phyloP scores from a whole-genome alignment of 2,113 vertebrate genomes.

The Pavo muticus region DNA sequence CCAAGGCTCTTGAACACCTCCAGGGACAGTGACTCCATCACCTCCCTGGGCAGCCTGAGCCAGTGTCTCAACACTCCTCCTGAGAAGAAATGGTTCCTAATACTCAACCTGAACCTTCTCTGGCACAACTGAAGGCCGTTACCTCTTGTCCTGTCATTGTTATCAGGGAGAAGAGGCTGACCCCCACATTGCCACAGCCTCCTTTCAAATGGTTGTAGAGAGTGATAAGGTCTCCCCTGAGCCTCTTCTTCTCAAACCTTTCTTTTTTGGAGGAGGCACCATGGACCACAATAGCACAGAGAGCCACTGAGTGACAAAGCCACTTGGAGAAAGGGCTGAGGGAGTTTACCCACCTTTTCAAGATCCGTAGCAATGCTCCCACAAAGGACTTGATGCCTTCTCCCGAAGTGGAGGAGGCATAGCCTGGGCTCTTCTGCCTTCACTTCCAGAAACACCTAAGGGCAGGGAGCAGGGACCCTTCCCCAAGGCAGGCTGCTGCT shows the following conservation, averaged over 20 bases:
- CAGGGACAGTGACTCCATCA: no score
- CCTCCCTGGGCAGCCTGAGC: no score
- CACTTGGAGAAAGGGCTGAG: neutral
- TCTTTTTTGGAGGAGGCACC: neutral
- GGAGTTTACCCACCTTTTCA: neutral
- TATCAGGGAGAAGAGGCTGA: no score
- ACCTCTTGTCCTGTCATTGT: no score
- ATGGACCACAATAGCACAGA: neutral
- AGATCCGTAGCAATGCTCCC: neutral
- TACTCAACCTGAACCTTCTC: no score
- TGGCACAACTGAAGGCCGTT: no score
- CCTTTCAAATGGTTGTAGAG: no score
- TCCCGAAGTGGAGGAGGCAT: neutral
- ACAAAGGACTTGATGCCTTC: neutral
- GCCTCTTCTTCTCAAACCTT: neutral
- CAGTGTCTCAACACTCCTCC: no score
- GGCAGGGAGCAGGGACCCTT: neutral
- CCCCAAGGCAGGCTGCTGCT: neutral
- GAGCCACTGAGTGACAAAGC: rapidly evolving
- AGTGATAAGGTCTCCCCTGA: no score
- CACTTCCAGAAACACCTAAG: neutral
- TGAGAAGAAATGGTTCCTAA: no score
- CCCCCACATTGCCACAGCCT: no score
- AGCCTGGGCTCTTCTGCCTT: neutral
- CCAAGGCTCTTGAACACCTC: no score